Evolutionary conservation across 2,797 vertebrate species (phyloP).

Genomic region (Chiloscyllium punctatum): DNA sequence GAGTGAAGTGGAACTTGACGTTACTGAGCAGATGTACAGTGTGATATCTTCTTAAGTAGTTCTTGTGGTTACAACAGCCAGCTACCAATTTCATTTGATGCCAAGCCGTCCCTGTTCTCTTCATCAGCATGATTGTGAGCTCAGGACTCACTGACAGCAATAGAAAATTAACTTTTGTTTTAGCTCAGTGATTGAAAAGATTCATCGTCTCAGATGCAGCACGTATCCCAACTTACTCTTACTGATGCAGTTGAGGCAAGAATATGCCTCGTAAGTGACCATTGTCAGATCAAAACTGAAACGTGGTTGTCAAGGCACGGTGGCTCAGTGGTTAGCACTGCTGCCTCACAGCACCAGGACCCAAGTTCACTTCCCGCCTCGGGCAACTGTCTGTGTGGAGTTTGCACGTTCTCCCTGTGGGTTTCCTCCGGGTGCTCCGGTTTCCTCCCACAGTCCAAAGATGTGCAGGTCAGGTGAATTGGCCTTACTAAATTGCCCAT

Average conservation of each 20-base stretch:
- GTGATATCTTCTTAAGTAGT: neutral
- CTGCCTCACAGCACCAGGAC: no score
- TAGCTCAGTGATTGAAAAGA: neutral
- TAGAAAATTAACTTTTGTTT: neutral
- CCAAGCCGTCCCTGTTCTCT: neutral
- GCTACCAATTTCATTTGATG: neutral
- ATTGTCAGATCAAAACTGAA: neutral
- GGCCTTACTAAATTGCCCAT: no score
- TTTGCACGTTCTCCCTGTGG: no score
- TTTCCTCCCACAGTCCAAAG: no score
- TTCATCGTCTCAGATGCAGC: neutral
- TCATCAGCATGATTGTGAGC: neutral
- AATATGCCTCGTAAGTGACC: neutral
- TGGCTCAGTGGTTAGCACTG: no score
- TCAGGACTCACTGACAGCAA: neutral
- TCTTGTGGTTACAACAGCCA: neutral
- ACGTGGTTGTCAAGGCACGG: neutral
- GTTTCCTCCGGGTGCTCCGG: no score
- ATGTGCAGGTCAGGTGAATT: no score
- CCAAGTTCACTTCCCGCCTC: no score
- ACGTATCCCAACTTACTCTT: neutral
- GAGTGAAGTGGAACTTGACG: neutral
- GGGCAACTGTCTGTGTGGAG: no score
- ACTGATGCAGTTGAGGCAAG: neutral
- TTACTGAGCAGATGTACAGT: neutral